Percentiles rank a stretch among this genome's conserved stretches.
These are phyloP conservation scores for Arbacia lixula DNA, from an alignment of 53 echinoderm and acorn worm species.

Conservation along the genomic window DNA sequence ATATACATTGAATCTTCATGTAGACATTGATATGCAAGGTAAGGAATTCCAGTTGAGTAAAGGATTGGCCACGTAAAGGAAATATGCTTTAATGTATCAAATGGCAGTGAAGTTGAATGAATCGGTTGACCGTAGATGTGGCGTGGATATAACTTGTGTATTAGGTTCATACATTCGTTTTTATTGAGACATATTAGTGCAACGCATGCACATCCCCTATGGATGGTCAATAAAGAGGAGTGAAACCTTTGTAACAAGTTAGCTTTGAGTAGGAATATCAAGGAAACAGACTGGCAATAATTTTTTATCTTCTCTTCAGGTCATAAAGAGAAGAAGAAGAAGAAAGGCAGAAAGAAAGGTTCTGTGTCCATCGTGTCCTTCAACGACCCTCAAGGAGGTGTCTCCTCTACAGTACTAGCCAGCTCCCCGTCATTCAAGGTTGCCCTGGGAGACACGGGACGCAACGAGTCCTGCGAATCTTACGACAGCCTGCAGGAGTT, in stretches of 20 bases:
- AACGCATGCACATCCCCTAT: too few species aligned
- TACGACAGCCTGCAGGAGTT: slow-evolving; percentile 39
- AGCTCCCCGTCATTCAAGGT: slow-evolving; percentile 62
- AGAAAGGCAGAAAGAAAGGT: slow-evolving; percentile 93
- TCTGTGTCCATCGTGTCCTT: slow-evolving; percentile 92
- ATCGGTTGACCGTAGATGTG: too few species aligned
- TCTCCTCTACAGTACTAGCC: slow-evolving; percentile 55
- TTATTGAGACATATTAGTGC: too few species aligned
- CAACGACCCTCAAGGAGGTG: slow-evolving; percentile 76
- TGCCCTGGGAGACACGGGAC: slow-evolving; percentile 35
- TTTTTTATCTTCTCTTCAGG: slow-evolving; percentile 22
- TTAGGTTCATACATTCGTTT: neutral
- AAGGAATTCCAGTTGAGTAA: too few species aligned
- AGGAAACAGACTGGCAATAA: neutral
- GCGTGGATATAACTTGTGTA: neutral
- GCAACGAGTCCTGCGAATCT: slow-evolving; percentile 69
- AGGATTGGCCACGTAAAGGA: too few species aligned
- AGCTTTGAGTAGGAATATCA: too few species aligned
- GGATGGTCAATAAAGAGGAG: too few species aligned
- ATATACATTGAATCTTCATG: too few species aligned
- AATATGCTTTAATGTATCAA: too few species aligned
- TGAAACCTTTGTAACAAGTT: too few species aligned
- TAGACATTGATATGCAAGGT: too few species aligned
- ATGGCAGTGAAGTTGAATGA: too few species aligned
- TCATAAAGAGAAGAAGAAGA: slow-evolving; percentile 91